Evolutionary conservation across 2,113 vertebrate species (phyloP).

Genomic region (Pavo muticus): DNA sequence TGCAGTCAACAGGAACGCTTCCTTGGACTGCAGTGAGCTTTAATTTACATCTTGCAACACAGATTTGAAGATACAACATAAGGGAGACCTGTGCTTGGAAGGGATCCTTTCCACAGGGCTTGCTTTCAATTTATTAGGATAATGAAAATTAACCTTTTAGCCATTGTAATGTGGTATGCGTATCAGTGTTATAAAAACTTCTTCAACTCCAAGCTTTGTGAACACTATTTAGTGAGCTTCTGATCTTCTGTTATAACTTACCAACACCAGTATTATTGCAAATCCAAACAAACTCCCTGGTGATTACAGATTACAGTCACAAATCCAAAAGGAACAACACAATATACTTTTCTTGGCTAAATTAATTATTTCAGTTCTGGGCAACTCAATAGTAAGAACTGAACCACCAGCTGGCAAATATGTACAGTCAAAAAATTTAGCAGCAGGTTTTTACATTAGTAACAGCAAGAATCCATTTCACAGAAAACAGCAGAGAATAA

Average conservation of each 20-base stretch:
- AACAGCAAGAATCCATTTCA: slow-evolving; percentile 84
- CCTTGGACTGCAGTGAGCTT: not conserved
- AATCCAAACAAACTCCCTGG: slow-evolving; percentile 75
- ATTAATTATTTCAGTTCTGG: slow-evolving; percentile 82
- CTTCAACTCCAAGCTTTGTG: slow-evolving; percentile 39
- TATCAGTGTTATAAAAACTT: slow-evolving; percentile 9
- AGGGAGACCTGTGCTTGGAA: not conserved
- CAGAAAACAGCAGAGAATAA: slow-evolving; percentile 77
- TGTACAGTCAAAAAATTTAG: slow-evolving; percentile 80
- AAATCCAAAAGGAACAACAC: slow-evolving; percentile 73
- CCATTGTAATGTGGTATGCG: slow-evolving; percentile 44
- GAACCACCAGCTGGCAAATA: slow-evolving; percentile 84
- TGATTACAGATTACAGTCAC: slow-evolving; percentile 78
- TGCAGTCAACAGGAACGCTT: not conserved
- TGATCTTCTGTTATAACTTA: slow-evolving; percentile 69
- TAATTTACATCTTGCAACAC: not conserved
- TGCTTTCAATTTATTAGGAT: slow-evolving; percentile 27
- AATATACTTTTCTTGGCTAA: slow-evolving; percentile 75
- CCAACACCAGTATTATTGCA: slow-evolving; percentile 74
- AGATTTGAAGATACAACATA: not conserved
- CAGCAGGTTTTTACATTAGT: slow-evolving; percentile 83
- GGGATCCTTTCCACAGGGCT: not conserved
- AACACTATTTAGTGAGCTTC: slow-evolving; percentile 48
- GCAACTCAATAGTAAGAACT: slow-evolving; percentile 77
- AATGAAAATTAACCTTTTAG: slow-evolving; percentile 28